These are phyloP conservation scores for Microtus richardsoni DNA, from an alignment of 2,113 vertebrate genomes.

Conservation along the genomic window DNA sequence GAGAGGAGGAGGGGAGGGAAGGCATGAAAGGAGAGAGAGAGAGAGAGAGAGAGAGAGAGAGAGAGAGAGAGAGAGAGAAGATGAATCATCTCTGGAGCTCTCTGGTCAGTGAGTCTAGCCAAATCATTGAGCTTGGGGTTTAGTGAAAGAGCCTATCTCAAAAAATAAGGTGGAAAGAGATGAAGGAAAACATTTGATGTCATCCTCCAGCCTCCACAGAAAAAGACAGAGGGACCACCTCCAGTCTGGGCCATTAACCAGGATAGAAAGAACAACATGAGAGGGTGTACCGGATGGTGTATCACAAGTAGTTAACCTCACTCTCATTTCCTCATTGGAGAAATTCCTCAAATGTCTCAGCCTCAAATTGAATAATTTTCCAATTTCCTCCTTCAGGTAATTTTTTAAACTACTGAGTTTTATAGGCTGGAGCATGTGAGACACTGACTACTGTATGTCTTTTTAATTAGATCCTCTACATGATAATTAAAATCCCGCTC, in stretches of 20 bases:
- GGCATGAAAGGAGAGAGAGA: too few species aligned
- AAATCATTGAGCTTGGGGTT: background rate
- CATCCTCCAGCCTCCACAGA: background rate
- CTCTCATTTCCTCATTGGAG: conserved; percentile 43
- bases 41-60: background rate
- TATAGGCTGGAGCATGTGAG: conserved; percentile 65
- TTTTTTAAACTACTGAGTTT: conserved; percentile 74
- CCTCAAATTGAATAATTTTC: conserved; percentile 69
- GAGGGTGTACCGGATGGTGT: background rate
- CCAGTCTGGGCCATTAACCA: background rate
- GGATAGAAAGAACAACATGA: background rate
- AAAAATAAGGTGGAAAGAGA: background rate
- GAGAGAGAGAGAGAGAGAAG: background rate
- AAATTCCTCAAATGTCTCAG: background rate
- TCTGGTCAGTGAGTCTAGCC: background rate
- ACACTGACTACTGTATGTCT: conserved; percentile 61
- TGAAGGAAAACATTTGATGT: background rate
- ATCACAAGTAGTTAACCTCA: conserved; percentile 3
- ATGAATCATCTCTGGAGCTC: too few species aligned
- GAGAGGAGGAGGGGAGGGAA: fast-evolving
- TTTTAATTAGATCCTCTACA: conserved; percentile 74
- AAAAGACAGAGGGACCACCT: background rate
- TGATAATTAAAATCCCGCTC: conserved; percentile 72
- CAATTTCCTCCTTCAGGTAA: conserved; percentile 75
- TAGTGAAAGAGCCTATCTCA: background rate